These are phyloP conservation scores for Zele albiditarsus DNA, from an alignment of 2,888 invertebrate species.

Conservation along the genomic window DNA sequence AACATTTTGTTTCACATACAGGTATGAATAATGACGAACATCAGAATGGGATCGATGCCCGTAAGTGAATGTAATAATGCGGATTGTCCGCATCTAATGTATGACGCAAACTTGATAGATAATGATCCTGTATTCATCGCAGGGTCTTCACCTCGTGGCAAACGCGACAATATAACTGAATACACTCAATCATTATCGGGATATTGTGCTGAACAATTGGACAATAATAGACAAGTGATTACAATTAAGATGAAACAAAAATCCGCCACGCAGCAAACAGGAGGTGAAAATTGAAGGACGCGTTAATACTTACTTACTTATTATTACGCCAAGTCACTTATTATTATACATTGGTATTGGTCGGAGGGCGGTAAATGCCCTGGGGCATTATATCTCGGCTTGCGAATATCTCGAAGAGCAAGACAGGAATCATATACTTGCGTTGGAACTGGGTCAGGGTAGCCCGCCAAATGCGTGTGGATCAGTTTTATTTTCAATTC, in stretches of 20 bases:
- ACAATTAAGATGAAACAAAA: constrained; percentile 8
- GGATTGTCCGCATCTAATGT: constrained; percentile 16
- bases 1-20: background rate
- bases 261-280: background rate
- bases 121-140: background rate
- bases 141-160: constrained; percentile 10
- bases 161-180: background rate
- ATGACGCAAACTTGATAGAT: constrained; percentile 3
- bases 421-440: constrained; percentile 47
- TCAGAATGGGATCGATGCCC: constrained; percentile 12
- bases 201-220: background rate
- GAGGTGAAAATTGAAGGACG: constrained; percentile 34
- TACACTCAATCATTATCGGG: background rate
- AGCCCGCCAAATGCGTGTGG: constrained; percentile 66
- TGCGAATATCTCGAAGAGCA: constrained; percentile 29
- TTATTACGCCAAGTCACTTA: constrained; percentile 24
- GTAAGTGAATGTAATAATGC: constrained; percentile 2
- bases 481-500: constrained; percentile 69
- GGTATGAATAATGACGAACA: constrained; percentile 19
- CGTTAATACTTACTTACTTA: constrained; percentile 13
- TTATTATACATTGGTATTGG: constrained; percentile 28
- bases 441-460: constrained; percentile 67
- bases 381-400: constrained; percentile 29
- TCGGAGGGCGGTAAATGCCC: constrained; percentile 60
- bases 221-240: background rate